phyloP scores from a whole-genome alignment of 1,140 invertebrate species.

The Neotoxoptera formosana region DNA sequence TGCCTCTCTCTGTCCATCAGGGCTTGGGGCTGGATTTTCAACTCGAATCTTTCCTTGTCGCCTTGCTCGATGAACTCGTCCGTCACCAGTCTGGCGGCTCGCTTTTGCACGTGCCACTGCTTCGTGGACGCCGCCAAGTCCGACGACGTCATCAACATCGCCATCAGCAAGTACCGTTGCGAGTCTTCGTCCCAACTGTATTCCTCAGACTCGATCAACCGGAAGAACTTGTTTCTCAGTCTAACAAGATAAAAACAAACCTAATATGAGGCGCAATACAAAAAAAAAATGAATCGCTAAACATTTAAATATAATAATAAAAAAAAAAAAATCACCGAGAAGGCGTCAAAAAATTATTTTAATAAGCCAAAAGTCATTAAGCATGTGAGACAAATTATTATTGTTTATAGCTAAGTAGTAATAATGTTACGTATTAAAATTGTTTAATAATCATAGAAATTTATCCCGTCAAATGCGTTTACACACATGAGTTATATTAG shows the following conservation, averaged over 20 bases:
- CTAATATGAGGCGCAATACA: background rate
- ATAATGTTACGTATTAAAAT: background rate
- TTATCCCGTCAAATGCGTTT: background rate
- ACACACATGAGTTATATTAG: too few species aligned
- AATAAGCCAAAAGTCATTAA: background rate
- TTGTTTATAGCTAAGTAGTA: too few species aligned
- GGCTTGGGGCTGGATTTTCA: slow-evolving; percentile 67
- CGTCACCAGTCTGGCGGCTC: slow-evolving; percentile 65
- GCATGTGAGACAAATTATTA: too few species aligned
- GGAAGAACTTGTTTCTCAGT: slow-evolving; percentile 67
- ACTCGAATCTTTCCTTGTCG: slow-evolving; percentile 71
- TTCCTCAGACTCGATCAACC: slow-evolving; percentile 65
- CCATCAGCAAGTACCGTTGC: slow-evolving; percentile 67
- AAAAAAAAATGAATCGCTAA: background rate
- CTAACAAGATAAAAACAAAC: background rate
- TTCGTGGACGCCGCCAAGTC: slow-evolving; percentile 74
- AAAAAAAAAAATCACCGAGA: background rate
- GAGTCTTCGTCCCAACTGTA: slow-evolving; percentile 68
- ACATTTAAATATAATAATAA: background rate
- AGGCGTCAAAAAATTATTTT: background rate
- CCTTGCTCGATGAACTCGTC: slow-evolving; percentile 67
- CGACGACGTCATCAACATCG: slow-evolving; percentile 76
- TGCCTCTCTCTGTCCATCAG: slow-evolving; percentile 65
- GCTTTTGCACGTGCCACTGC: slow-evolving; percentile 72
- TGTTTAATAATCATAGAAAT: background rate